Conservation (phyloP, 1,140 invertebrate species). For the Mactra quadrangularis region DNA sequence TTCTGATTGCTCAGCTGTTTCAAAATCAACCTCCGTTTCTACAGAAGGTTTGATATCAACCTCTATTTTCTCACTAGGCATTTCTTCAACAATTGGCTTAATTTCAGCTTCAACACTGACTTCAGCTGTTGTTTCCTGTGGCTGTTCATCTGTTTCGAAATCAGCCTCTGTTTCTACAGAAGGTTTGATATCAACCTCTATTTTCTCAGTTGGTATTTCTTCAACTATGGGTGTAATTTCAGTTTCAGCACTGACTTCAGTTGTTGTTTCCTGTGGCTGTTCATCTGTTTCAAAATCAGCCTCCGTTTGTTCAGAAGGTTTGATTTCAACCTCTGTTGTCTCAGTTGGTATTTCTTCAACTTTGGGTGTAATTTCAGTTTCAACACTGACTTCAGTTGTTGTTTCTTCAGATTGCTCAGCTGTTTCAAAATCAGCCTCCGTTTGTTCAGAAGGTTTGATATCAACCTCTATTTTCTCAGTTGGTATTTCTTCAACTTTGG, state of each 20-base stretch:
- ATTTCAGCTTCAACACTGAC: conserved; percentile 43
- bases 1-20: conserved; percentile 11
- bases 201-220: conserved; percentile 13
- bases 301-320: conserved; percentile 49
- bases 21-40: conserved; percentile 33
- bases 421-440: conserved; percentile 30
- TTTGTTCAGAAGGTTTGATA: conserved; percentile 37
- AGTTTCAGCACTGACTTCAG: conserved; percentile 34
- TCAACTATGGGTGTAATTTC: conserved; percentile 7
- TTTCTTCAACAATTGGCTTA: conserved; percentile 27
- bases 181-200: conserved; percentile 48
- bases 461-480: conserved; percentile 40
- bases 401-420: conserved; percentile 62
- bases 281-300: not conserved
- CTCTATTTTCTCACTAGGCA: conserved; percentile 52
- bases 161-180: conserved; percentile 27
- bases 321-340: conserved; percentile 47
- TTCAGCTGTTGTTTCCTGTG: conserved; percentile 47
- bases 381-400: not conserved
- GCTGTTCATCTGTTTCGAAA: conserved; percentile 47
- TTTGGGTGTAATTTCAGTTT: conserved; percentile 52
- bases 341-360: conserved; percentile 37
- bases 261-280: conserved; percentile 10
- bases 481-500: not conserved
- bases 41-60: conserved; percentile 32